These are phyloP conservation scores for Falco cherrug DNA, from an alignment of 2,797 vertebrate species.

Conservation along the genomic window DNA sequence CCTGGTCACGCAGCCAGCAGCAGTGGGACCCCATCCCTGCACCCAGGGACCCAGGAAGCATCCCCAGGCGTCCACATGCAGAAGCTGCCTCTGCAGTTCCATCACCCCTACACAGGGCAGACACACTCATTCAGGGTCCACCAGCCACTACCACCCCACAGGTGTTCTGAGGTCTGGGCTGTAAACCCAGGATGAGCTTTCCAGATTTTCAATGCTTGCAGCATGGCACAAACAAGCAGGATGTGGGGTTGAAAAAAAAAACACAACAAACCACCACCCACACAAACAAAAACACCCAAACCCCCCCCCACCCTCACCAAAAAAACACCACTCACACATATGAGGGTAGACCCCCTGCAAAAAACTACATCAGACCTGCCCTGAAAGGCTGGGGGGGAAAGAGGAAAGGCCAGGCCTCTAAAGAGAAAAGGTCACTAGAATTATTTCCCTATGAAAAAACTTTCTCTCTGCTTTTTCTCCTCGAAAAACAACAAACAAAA, in stretches of 20 bases:
- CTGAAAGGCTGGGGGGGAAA: not conserved
- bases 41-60: not conserved
- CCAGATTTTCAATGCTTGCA: not conserved
- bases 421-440: not conserved
- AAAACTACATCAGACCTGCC: not conserved
- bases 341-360: not conserved
- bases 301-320: not conserved
- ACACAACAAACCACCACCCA: no score
- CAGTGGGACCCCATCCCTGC: not conserved
- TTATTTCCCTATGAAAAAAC: not conserved
- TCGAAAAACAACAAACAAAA: not conserved
- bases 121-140: fast-evolving
- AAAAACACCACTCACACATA: not conserved
- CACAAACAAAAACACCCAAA: not conserved
- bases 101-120: not conserved
- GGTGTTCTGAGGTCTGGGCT: not conserved
- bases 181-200: not conserved
- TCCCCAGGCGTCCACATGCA: fast-evolving
- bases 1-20: fast-evolving
- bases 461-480: not conserved
- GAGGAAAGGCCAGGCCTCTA: not conserved
- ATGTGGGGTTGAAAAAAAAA: not conserved
- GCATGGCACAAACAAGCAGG: not conserved
- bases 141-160: not conserved
- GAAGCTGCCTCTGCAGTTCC: not conserved